phyloP scores from a whole-genome alignment of 2,797 vertebrate genomes.

The Anableps anableps region DNA sequence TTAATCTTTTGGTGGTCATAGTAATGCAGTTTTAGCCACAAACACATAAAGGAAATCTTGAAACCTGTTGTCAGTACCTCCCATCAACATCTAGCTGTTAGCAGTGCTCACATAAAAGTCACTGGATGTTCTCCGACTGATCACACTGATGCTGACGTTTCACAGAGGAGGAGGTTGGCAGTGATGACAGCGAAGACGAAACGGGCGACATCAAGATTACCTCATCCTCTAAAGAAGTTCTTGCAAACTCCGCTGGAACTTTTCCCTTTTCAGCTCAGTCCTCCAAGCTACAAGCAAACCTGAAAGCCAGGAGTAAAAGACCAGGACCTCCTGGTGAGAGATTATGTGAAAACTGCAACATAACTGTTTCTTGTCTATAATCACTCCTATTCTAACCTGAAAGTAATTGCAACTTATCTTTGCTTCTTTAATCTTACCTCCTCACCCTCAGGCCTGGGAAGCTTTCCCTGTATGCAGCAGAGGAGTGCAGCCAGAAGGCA shows the following conservation, averaged over 20 bases:
- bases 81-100: too few relatives aligned
- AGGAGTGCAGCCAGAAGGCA: slow-evolving; percentile 79
- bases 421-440: slow-evolving; percentile 7
- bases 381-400: neutral
- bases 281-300: slow-evolving; percentile 88
- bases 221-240: slow-evolving; percentile 77
- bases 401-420: slow-evolving; percentile 15
- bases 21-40: slow-evolving; percentile 12
- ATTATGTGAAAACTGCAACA: neutral
- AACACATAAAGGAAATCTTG: slow-evolving; percentile 26
- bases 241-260: slow-evolving; percentile 68
- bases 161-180: slow-evolving; percentile 83
- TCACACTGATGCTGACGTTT: slow-evolving; percentile 59
- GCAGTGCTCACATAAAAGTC: slow-evolving; percentile 46
- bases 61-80: too few relatives aligned
- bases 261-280: slow-evolving; percentile 84
- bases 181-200: slow-evolving; percentile 87
- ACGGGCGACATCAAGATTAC: slow-evolving; percentile 74
- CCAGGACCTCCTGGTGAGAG: slow-evolving; percentile 83
- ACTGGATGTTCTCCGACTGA: slow-evolving; percentile 39
- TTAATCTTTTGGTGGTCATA: neutral
- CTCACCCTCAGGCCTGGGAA: slow-evolving; percentile 44
- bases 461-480: slow-evolving; percentile 69
- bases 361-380: neutral
- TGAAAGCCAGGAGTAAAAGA: slow-evolving; percentile 90